Base-by-base conservation (phyloP, 1,140 invertebrate genomes). In the Oncopodura yosiiana region DNA sequence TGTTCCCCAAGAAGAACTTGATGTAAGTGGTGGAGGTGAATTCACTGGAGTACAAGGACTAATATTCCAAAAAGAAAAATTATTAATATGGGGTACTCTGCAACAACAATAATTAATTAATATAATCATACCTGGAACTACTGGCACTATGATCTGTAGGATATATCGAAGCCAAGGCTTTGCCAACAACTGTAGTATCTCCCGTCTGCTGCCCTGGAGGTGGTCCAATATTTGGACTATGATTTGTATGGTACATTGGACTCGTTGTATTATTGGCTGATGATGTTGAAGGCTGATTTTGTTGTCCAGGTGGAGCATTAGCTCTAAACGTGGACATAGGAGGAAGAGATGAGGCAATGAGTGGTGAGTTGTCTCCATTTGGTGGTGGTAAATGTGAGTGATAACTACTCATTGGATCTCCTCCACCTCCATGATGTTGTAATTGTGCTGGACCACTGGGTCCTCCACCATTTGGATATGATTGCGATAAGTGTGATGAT, bases 301-400 rank as follows among this genome's bases (percentile, higher is more conserved):
- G 74, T 69, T 58, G 72, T 62, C 74, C 73, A 63, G 76, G 69
- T 63, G 67, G 71, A 65, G 74, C 71, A 62, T 75, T 69, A 27
- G 74, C 72, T 81, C 30, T 87, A 76, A 95, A 88, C 58, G 86
- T 87, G 49, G 89, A 93, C 89, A 95, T 94, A 32, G 91, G 90
- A 53, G 90, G 90, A 71, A 94, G 76, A 49, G 79, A 78, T 24
- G 86, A 83, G 66, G 82, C 77, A 67, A 81, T 75, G 66, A 75
- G 73, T 60, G 76, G 75, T 59, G 77, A 75, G 52, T 62, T 52
- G 38, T 48, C 56, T 14, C 52, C 48, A 36, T 48, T 58, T 16
- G 71, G 65, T 67, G 78, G 81, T 66, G 79, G 61, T 74, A 74
- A 60, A 71, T 53, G 37, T 64, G 56, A 49, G 56, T 60, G 52